Percentiles rank a stretch among this genome's conserved stretches.
These are phyloP conservation scores for Luperina testacea DNA, from an alignment of 2,888 invertebrate species.

Conservation along the genomic window DNA sequence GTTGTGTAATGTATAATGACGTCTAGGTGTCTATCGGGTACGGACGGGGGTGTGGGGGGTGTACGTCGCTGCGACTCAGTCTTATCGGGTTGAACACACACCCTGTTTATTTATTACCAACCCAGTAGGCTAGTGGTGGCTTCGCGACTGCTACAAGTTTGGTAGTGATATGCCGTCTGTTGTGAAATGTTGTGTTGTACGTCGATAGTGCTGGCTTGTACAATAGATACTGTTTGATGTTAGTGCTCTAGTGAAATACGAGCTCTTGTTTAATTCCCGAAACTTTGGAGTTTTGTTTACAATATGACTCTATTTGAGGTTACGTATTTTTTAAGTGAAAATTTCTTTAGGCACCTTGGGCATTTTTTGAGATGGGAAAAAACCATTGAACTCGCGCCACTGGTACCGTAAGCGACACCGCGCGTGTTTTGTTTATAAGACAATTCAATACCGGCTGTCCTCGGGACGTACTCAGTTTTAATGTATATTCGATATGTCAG, in stretches of 20 bases:
- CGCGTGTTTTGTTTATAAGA: too few relatives aligned
- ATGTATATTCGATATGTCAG: too few relatives aligned
- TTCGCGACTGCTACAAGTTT: conserved; percentile 70
- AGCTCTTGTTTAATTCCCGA: conserved; percentile 10
- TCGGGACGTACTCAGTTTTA: too few relatives aligned
- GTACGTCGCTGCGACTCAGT: conserved; percentile 74
- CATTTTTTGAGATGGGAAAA: too few relatives aligned
- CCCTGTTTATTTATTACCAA: conserved; percentile 88
- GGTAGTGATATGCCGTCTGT: conserved; percentile 70
- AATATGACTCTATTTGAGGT: not conserved
- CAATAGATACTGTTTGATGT: conserved; percentile 50
- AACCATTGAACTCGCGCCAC: too few relatives aligned
- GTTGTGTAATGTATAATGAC: conserved; percentile 79
- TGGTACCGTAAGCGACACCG: too few relatives aligned
- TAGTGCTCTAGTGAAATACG: conserved; percentile 39
- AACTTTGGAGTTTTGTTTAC: conserved; percentile 26
- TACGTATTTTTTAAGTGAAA: not conserved
- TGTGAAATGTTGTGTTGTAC: conserved; percentile 57
- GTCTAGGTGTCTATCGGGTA: conserved; percentile 73
- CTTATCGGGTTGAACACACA: conserved; percentile 87
- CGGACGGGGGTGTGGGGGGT: conserved; percentile 63
- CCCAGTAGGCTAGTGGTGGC: conserved; percentile 77
- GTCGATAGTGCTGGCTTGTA: conserved; percentile 53
- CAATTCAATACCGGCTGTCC: too few relatives aligned
- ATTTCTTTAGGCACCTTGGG: too few relatives aligned